Percentiles rank a stretch among this genome's conserved stretches.
Evolutionary conservation across 2,888 invertebrate genomes (phyloP).

Genomic region (Proisotoma minuta): DNA sequence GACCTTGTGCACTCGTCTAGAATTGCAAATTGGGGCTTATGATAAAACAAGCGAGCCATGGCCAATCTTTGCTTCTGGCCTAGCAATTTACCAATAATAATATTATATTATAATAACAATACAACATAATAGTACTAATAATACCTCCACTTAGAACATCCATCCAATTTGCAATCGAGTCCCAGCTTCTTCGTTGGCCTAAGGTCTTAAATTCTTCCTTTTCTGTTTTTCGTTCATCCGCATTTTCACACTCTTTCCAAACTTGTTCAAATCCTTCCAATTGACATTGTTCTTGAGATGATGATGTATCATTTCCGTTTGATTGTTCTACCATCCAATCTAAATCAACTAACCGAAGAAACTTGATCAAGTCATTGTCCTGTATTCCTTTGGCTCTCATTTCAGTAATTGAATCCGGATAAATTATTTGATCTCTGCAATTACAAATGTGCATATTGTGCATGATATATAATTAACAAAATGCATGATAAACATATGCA

Average conservation of each 20-base stretch:
- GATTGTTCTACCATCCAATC: constrained; percentile 55
- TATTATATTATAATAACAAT: too few species aligned
- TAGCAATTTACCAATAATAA: too few species aligned
- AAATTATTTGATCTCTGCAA: constrained; percentile 81
- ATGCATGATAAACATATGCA: not conserved
- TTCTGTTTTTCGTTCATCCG: not conserved
- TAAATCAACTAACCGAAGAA: constrained; percentile 55
- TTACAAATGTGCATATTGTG: not conserved
- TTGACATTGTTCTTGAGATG: constrained; percentile 40
- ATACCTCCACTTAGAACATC: constrained; percentile 95
- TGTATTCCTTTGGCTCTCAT: constrained; percentile 64
- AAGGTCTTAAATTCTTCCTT: constrained; percentile 13
- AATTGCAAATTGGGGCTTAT: constrained; percentile 96
- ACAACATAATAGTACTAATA: too few species aligned
- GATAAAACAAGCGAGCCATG: constrained; percentile 96
- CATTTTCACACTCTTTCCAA: constrained; percentile 1
- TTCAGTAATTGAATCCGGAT: constrained; percentile 85
- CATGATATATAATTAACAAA: not conserved
- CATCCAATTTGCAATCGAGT: constrained; percentile 96
- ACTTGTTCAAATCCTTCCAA: constrained; percentile 2
- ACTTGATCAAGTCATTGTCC: constrained; percentile 69
- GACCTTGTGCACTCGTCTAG: constrained; percentile 86
- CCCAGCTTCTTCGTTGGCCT: constrained; percentile 58
- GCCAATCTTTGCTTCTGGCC: constrained; percentile 97
- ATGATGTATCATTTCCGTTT: constrained; percentile 54